Percentiles rank a stretch among this genome's conserved stretches.
phyloP scores from a whole-genome alignment of 1,140 invertebrate genomes.

The Zeugodacus cucurbitae region DNA sequence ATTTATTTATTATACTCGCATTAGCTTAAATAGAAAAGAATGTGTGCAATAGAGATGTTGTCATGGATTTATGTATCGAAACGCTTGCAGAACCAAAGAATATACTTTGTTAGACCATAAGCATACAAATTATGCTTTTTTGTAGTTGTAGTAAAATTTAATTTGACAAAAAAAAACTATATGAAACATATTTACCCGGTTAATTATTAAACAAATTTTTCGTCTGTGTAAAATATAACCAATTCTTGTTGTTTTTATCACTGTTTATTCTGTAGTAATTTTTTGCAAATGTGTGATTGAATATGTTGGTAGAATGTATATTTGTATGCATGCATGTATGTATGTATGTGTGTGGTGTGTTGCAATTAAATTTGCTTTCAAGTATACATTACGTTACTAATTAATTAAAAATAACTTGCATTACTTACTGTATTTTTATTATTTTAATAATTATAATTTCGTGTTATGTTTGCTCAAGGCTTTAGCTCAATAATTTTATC shows the following conservation, averaged over 20 bases:
- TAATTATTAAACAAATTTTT: background rate
- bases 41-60: background rate
- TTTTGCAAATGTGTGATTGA: background rate
- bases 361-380: background rate
- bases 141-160: too few relatives aligned
- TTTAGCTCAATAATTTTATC: constrained; percentile 16
- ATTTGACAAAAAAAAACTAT: background rate
- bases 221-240: background rate
- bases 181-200: background rate
- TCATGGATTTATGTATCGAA: background rate
- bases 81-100: background rate
- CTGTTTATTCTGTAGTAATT: constrained; percentile 40
- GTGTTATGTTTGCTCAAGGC: background rate
- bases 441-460: constrained; percentile 34
- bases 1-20: background rate
- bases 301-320: background rate
- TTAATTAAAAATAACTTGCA: constrained; percentile 40
- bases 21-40: background rate
- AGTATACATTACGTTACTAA: constrained; percentile 42
- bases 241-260: background rate
- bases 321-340: background rate
- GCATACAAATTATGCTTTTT: too few relatives aligned
- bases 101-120: too few relatives aligned
- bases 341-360: background rate
- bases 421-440: constrained; percentile 25